Base-by-base conservation (phyloP, 2,888 invertebrate species). In the Drosophila nr. fundita region DNA sequence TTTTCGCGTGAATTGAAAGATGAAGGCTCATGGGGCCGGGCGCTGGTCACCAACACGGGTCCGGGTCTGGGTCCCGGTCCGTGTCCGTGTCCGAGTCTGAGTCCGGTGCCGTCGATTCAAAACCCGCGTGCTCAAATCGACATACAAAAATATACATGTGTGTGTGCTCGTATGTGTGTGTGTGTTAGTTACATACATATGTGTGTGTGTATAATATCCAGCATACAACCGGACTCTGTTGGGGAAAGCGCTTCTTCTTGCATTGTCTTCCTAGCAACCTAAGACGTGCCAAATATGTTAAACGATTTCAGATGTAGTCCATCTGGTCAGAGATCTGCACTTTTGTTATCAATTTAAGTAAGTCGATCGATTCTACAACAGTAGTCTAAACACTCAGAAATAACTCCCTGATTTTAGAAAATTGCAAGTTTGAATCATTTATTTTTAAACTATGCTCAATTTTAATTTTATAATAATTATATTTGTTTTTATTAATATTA, bases 1-100 rank as follows among this genome's bases (percentile, higher is more conserved):
- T 80, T 87, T 90, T 87, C 90, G 87, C 87, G 87, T 84, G 89
- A 89, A 90, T 90, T 89, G 89, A 89, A 90, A 87, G 89, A 89
- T 84, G 89, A 90, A 89, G 90, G 89, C 82, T 76, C 71, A 79
- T 75, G 83, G 71, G 82, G 71, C 79, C 73, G 88, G 82, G 72
- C 80, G 70, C 55, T 84, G 90, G 90, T 82, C 89, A 80, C 73
- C 79, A 75, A 73, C 60, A 66, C 68, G 45, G 45, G 45, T 45
- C 45, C 40, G 10, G 42, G 42, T 45, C 45, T 24, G 15, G 1
- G 45, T 45, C 45, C 45, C 15, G 8, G 45, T 15, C 24, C 24
- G 45, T 32, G 32, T 32, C 45, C 45, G 15, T 1, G 45, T 45
- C 45, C 45, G 45, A 15, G 45, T 13, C 21, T 24, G 45, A 45